Conservation (phyloP, 1,140 invertebrate species). For the Bombus huntii region DNA sequence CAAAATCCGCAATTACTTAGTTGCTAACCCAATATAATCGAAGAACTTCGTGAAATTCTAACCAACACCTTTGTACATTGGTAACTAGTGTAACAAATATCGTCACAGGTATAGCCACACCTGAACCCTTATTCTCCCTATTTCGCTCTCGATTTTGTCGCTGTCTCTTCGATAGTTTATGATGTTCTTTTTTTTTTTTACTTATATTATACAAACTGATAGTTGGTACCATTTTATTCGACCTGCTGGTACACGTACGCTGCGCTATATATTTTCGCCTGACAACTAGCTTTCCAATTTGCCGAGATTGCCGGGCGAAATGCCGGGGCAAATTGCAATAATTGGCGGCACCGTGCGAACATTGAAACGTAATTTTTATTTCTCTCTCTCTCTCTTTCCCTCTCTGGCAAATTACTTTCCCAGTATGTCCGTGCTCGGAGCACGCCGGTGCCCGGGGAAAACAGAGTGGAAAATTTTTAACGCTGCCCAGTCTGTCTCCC, state of each 20-base stretch:
- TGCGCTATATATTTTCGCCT: neutral
- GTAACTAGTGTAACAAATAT: no score
- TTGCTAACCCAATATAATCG: no score
- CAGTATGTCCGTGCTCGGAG: neutral
- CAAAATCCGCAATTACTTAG: no score
- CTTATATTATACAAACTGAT: no score
- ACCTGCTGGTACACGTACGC: neutral
- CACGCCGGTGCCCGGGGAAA: neutral
- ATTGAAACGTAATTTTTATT: conserved; percentile 55
- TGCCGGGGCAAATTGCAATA: conserved; percentile 42
- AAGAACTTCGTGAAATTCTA: no score
- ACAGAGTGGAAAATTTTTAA: conserved; percentile 33
- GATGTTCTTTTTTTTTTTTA: no score
- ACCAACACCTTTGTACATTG: no score
- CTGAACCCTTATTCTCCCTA: no score
- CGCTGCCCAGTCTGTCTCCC: neutral
- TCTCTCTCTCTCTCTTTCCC: conserved; percentile 23
- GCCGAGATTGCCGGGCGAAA: conserved; percentile 34
- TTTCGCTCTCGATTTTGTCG: no score
- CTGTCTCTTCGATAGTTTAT: no score
- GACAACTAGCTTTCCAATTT: conserved; percentile 46
- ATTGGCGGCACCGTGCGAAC: conserved; percentile 35
- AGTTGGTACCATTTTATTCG: neutral
- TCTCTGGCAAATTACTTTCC: conserved; percentile 34
- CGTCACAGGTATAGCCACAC: no score